Evolutionary conservation across 2,888 invertebrate genomes (phyloP).

Genomic region (Zygogramma bicolorata): DNA sequence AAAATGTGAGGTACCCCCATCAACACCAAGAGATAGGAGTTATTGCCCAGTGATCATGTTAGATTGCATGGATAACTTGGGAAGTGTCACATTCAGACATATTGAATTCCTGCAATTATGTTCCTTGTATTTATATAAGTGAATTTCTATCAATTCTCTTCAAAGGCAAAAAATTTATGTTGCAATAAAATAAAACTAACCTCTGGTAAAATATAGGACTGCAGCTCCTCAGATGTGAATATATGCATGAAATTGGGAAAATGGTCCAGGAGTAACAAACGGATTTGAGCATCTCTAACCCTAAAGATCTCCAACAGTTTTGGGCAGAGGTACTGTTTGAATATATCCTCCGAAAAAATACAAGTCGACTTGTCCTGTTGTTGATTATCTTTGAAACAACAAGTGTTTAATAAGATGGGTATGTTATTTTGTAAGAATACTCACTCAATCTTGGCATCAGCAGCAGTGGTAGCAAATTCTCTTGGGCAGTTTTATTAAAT

Average conservation of each 20-base stretch:
- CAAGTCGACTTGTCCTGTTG: slow-evolving; percentile 60
- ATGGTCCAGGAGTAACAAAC: slow-evolving; percentile 82
- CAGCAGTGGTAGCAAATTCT: slow-evolving; percentile 77
- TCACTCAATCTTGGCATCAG: slow-evolving; percentile 79
- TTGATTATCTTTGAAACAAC: slow-evolving; percentile 12
- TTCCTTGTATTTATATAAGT: too few relatives aligned
- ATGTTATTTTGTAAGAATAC: slow-evolving; percentile 14
- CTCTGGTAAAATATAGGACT: slow-evolving; percentile 86
- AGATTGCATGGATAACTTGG: too few relatives aligned
- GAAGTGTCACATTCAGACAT: too few relatives aligned
- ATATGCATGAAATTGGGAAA: slow-evolving; percentile 82
- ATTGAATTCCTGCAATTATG: too few relatives aligned
- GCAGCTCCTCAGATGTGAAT: slow-evolving; percentile 82
- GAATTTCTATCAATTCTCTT: too few relatives aligned
- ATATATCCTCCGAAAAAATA: slow-evolving; percentile 77
- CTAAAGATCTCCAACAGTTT: slow-evolving; percentile 84
- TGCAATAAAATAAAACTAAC: too few relatives aligned
- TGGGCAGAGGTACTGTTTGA: slow-evolving; percentile 81
- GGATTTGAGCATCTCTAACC: slow-evolving; percentile 86
- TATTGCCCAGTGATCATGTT: too few relatives aligned
- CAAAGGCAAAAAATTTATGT: too few relatives aligned
- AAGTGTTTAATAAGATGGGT: not conserved
- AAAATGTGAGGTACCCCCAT: too few relatives aligned
- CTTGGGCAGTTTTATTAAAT: slow-evolving; percentile 83
- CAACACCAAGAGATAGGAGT: too few relatives aligned